phyloP scores from a whole-genome alignment of 2,113 vertebrate species.

The Cephalopterus ornatus region DNA sequence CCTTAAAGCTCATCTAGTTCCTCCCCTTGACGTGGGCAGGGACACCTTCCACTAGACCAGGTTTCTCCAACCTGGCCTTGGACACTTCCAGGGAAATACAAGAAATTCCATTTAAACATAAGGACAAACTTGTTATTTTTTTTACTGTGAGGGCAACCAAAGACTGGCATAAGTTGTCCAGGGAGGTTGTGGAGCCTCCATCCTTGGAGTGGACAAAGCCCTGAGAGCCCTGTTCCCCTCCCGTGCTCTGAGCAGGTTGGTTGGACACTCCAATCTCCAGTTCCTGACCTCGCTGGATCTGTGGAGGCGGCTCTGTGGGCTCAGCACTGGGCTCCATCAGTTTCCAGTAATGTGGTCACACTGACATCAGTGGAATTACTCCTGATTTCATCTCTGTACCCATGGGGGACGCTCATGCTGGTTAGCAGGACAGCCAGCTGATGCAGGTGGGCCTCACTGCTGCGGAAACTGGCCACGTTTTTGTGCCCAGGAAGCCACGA shows the following conservation, averaged over 20 bases:
- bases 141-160: neutral
- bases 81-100: neutral
- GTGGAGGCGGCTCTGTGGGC: fast-evolving
- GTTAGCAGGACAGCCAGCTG: neutral
- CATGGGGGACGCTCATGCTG: neutral
- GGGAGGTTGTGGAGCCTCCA: neutral
- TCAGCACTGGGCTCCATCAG: neutral
- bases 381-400: neutral
- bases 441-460: neutral
- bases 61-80: neutral
- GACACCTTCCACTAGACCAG: neutral
- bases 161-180: neutral
- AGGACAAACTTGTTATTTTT: neutral
- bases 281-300: fast-evolving
- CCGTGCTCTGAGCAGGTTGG: neutral
- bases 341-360: neutral
- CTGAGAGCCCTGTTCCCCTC: neutral
- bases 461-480: neutral
- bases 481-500: neutral
- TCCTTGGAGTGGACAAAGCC: neutral
- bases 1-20: neutral
- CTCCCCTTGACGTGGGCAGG: neutral
- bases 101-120: neutral
- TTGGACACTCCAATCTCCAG: fast-evolving
- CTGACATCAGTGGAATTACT: neutral